A percentile compares a stretch with the other conserved stretches of the same genome.
These are phyloP conservation scores for Diabrotica virgifera DNA, from an alignment of 1,140 invertebrate species.

Conservation along the genomic window DNA sequence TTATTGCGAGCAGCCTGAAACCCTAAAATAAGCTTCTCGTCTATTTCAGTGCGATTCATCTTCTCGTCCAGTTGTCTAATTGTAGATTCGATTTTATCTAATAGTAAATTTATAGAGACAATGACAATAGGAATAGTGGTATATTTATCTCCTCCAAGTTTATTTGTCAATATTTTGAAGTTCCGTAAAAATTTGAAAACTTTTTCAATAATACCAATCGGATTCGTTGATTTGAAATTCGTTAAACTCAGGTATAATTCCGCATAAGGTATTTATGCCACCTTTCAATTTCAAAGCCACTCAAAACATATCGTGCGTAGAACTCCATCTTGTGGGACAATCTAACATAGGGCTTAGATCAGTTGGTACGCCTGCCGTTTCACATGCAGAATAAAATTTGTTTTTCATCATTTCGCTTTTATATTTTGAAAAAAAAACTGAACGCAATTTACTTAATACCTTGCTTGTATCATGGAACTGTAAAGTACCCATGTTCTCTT, in stretches of 20 bases:
- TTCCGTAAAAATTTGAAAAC: neutral
- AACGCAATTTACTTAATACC: neutral
- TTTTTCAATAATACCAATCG: neutral
- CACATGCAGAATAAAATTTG: no score
- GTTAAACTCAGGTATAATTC: neutral
- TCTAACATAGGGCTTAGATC: neutral
- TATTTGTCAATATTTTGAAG: neutral
- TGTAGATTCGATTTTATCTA: neutral
- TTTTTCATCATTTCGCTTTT: neutral
- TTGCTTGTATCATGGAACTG: neutral
- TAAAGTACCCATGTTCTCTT: neutral
- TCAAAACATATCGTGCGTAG: neutral
- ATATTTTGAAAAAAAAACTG: neutral
- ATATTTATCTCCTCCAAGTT: neutral
- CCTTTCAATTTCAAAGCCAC: neutral
- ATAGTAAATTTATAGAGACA: neutral
- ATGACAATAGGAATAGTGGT: neutral
- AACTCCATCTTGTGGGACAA: neutral
- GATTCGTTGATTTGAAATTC: neutral
- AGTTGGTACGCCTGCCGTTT: no score
- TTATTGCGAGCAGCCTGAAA: constrained; percentile 44
- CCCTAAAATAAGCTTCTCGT: constrained; percentile 27
- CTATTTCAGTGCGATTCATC: neutral
- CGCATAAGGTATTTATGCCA: no score
- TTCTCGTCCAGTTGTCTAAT: constrained; percentile 39